Percentiles rank a stretch among this genome's conserved stretches.
Evolutionary conservation across 2,888 invertebrate species (phyloP).

Genomic region (Sialis fuliginosa): DNA sequence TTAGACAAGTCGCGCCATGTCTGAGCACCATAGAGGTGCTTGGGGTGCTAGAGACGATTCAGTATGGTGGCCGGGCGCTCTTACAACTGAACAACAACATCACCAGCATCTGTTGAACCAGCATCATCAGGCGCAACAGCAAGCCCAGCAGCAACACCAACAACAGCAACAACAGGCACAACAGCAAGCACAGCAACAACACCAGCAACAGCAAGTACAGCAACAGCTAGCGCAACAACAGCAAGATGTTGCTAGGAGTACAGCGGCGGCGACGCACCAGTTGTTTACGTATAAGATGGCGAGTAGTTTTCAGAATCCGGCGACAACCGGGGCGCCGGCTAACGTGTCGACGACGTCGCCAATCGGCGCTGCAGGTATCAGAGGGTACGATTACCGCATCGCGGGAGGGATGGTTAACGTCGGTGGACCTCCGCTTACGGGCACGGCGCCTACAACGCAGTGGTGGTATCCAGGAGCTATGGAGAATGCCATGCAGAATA

Average conservation of each 20-base stretch:
- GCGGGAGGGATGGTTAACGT: conserved; percentile 33
- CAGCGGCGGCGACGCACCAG: conserved; percentile 47
- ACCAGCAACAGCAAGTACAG: conserved; percentile 21
- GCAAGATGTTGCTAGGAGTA: conserved; percentile 30
- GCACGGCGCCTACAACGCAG: conserved; percentile 32
- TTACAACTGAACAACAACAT: conserved; percentile 28
- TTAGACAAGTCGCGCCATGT: conserved; percentile 23
- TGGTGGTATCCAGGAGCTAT: conserved; percentile 58
- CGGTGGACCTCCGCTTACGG: conserved; percentile 23
- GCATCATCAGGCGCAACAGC: conserved; percentile 15
- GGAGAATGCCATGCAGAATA: conserved; percentile 38
- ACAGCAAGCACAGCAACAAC: conserved; percentile 24
- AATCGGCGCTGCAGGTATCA: conserved; percentile 29
- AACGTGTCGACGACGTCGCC: conserved; percentile 41
- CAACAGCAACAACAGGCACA: conserved; percentile 18
- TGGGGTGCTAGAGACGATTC: conserved; percentile 44
- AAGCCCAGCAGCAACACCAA: conserved; percentile 12
- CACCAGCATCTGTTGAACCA: conserved; percentile 30
- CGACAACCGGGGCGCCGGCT: conserved; percentile 46
- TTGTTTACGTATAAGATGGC: conserved; percentile 76
- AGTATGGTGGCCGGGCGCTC: conserved; percentile 38
- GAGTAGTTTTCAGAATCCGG: conserved; percentile 58
- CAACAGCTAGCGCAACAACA: conserved; percentile 28
- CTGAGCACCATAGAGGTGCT: conserved; percentile 45
- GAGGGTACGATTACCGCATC: conserved; percentile 57